Evolutionary conservation across 2,888 invertebrate genomes (phyloP).

Genomic region (Chouioia cunea): DNA sequence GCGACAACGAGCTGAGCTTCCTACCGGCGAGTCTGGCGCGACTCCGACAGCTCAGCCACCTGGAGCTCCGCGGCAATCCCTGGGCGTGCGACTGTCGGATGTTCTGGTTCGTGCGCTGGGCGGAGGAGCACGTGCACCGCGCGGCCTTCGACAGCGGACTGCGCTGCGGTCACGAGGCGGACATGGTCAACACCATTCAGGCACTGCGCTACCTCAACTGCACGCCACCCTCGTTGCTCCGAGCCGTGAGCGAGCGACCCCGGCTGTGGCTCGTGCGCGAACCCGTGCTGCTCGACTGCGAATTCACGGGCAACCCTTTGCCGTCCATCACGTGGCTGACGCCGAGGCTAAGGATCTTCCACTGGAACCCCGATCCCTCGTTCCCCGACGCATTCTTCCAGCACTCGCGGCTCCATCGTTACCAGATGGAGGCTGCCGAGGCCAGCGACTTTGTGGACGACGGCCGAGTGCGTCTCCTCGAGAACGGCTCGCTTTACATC

Average conservation of each 20-base stretch:
- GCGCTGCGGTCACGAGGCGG: conserved; percentile 71
- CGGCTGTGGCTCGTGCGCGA: conserved; percentile 72
- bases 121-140: conserved; percentile 70
- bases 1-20: conserved; percentile 77
- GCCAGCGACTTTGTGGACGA: conserved; percentile 56
- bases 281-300: conserved; percentile 76
- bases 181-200: conserved; percentile 76
- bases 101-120: conserved; percentile 81
- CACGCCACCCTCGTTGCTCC: conserved; percentile 76
- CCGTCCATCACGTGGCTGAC: conserved; percentile 91
- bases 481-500: conserved; percentile 85
- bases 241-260: conserved; percentile 71
- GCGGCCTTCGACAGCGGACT: conserved; percentile 72
- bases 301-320: conserved; percentile 80
- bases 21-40: conserved; percentile 79
- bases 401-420: conserved; percentile 76
- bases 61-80: conserved; percentile 81
- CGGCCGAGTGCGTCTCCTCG: conserved; percentile 76
- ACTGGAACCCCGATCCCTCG: conserved; percentile 82
- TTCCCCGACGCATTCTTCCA: conserved; percentile 77
- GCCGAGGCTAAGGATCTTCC: conserved; percentile 78
- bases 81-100: conserved; percentile 91
- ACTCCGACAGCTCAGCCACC: conserved; percentile 74
- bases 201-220: conserved; percentile 81
- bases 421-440: conserved; percentile 66